phyloP scores from a whole-genome alignment of 2,888 invertebrate species.

The Hypena proboscidalis region DNA sequence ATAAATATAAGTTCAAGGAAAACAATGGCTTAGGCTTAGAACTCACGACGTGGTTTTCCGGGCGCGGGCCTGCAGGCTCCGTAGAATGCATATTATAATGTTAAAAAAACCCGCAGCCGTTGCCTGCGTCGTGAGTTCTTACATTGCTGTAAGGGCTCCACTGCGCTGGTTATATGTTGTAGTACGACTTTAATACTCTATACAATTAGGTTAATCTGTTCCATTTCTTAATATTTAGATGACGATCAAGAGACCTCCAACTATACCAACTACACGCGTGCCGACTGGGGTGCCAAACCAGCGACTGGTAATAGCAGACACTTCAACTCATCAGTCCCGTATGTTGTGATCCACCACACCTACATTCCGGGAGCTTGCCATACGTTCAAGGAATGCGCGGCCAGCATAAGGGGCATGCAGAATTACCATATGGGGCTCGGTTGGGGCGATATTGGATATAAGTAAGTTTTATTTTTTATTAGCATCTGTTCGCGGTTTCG shows the following conservation, averaged over 20 bases:
- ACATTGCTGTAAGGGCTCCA: too few relatives aligned
- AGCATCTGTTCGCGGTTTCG: too few relatives aligned
- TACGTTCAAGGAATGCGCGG: constrained; percentile 77
- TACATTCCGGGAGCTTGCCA: constrained; percentile 87
- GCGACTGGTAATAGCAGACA: constrained; percentile 70
- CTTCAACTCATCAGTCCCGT: constrained; percentile 86
- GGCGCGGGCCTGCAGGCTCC: too few relatives aligned
- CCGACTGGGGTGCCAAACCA: constrained; percentile 86
- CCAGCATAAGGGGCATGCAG: constrained; percentile 88
- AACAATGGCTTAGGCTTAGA: too few relatives aligned
- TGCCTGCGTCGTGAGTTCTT: too few relatives aligned
- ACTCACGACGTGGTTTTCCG: too few relatives aligned
- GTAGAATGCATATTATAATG: too few relatives aligned
- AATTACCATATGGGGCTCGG: constrained; percentile 84
- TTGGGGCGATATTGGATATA: constrained; percentile 90
- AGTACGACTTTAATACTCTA: too few relatives aligned
- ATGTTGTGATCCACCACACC: constrained; percentile 90
- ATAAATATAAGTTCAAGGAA: too few relatives aligned
- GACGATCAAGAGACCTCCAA: constrained; percentile 28
- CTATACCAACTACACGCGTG: constrained; percentile 63
- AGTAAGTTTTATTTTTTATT: too few relatives aligned
- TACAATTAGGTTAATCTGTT: neutral
- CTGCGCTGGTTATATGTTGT: too few relatives aligned
- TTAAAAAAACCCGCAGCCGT: too few relatives aligned
- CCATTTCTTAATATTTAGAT: neutral